Base-by-base conservation (phyloP, 2,888 invertebrate species). In the Acheta domesticus region DNA sequence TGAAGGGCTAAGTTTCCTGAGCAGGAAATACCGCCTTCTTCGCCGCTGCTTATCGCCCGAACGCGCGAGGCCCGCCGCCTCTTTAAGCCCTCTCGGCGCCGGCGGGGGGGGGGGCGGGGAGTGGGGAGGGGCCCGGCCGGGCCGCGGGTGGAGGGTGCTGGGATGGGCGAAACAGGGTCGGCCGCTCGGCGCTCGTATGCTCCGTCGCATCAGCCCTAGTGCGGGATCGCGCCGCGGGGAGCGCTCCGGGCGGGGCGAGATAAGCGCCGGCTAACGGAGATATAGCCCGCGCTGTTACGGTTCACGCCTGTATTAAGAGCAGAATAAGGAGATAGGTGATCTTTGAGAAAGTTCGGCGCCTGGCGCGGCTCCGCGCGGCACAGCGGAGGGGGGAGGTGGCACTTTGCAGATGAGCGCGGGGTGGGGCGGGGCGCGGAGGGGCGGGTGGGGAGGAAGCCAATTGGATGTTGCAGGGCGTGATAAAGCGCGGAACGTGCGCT, bases 231-330 rank as follows among this genome's bases (percentile, higher is more conserved):
- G 62, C 62, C 62, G n/a, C 62, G 16, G 62, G 62, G 62, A 62
- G 62, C 62, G 62, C 62, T 62, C n/a, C 62, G n/a, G 4, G 62
- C 62, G 62, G 5, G 16, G 62, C 14, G 62, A 4, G 62, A 62
- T 62, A 62, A 62, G 62, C 16, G 16, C n/a, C 62, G 62, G 62
- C 62, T 62, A 62, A 62, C 62, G 62, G 62, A 19, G 62, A 62
- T 62, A 62, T 14, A 62, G n/a, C 16, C n/a, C 62, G 62, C 62
- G 62, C n/a, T n/a, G 62, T 62, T 62, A 62, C 62, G 62, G 62
- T 62, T 62, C 62, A n/a, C 62, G 62, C 62, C n/a, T 62, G 62
- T 62, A 62, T 62, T 62, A 62, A 62, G 62, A 62, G 62, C 14
- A 62, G 62, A 62, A 62, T 62, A n/a, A 62, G 62, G 62, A 62